phyloP scores from a whole-genome alignment of 2,797 vertebrate genomes.

The Hypotaenidia philippensis region DNA sequence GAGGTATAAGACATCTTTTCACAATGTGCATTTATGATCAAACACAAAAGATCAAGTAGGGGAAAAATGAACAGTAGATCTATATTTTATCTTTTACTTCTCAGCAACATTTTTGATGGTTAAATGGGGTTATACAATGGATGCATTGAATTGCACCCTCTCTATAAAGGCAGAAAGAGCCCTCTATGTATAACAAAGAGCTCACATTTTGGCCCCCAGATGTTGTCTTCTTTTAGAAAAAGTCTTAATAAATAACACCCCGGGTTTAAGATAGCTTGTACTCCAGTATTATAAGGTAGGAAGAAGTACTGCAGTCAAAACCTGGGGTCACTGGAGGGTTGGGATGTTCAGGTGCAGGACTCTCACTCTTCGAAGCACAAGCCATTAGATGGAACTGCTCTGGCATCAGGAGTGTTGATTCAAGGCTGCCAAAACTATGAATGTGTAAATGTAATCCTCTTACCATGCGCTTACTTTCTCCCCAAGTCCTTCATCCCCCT shows the following conservation, averaged over 20 bases:
- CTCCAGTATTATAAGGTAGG: background rate
- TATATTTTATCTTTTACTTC: constrained; percentile 76
- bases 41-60: constrained; percentile 81
- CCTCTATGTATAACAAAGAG: background rate
- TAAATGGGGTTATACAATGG: constrained; percentile 59
- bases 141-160: constrained; percentile 15
- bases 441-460: background rate
- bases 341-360: background rate
- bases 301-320: constrained; percentile 10
- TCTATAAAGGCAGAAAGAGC: constrained; percentile 40
- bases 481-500: background rate
- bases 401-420: background rate
- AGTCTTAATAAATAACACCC: background rate
- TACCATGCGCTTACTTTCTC: background rate
- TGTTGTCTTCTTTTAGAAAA: constrained; percentile 14
- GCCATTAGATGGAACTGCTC: background rate
- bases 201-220: constrained; percentile 7
- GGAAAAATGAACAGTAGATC: constrained; percentile 60
- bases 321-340: background rate
- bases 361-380: background rate
- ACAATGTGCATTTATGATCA: constrained; percentile 89
- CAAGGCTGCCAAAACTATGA: background rate
- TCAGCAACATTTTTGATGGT: constrained; percentile 68
- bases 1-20: constrained; percentile 88
- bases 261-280: background rate